phyloP scores from a whole-genome alignment of 1,140 invertebrate genomes.

The Laupala kohalensis region DNA sequence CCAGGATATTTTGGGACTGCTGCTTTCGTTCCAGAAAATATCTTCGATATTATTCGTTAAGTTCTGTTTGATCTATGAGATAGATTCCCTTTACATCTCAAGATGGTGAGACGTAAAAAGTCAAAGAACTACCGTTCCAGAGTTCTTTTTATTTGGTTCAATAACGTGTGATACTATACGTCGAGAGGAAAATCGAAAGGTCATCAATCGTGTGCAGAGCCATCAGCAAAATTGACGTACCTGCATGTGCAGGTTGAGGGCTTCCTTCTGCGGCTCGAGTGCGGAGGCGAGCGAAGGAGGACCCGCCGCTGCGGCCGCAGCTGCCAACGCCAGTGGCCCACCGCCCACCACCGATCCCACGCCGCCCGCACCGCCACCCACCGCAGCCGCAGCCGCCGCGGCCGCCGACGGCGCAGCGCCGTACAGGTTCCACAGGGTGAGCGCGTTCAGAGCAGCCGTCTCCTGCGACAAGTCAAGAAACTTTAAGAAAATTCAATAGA shows the following conservation, averaged over 20 bases:
- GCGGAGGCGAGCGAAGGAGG: conserved; percentile 29
- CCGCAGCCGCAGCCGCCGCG: conserved; percentile 21
- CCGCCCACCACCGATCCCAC: conserved; percentile 32
- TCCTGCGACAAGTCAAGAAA: conserved; percentile 36
- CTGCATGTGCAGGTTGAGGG: conserved; percentile 42
- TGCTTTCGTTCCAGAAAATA: too few species aligned
- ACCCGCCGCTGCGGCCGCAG: conserved; percentile 24
- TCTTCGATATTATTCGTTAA: too few species aligned
- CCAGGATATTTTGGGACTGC: too few species aligned
- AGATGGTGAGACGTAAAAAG: too few species aligned
- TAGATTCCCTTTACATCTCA: too few species aligned
- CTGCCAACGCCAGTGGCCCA: conserved; percentile 19
- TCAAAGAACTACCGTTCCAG: too few species aligned
- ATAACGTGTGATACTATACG: too few species aligned
- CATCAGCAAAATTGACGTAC: too few species aligned
- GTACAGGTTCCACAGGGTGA: conserved; percentile 70
- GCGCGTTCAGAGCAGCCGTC: conserved; percentile 43
- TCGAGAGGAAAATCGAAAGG: too few species aligned
- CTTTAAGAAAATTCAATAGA: neutral
- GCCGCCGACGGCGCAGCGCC: conserved; percentile 43
- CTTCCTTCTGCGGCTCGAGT: conserved; percentile 41
- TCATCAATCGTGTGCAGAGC: too few species aligned
- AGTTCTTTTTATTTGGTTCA: too few species aligned
- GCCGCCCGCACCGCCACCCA: conserved; percentile 22
- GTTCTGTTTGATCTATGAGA: too few species aligned